phyloP scores from a whole-genome alignment of 2,113 vertebrate species.

The Pituophis catenifer region DNA sequence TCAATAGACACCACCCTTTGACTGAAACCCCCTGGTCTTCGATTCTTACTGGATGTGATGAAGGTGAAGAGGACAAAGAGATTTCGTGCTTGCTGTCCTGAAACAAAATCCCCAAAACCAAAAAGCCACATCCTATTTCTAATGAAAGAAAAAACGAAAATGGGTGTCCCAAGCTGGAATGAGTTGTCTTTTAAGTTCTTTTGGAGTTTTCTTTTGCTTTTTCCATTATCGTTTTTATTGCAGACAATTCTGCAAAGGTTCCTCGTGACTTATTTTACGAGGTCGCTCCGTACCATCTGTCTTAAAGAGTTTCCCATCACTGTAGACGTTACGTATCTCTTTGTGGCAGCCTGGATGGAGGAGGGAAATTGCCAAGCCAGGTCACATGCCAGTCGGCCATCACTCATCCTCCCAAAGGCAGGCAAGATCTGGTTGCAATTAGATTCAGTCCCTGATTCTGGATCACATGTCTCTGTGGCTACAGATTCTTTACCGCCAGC shows the following conservation, averaged over 20 bases:
- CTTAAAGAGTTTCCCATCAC: conserved; percentile 72
- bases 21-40: background rate
- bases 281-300: conserved; percentile 75
- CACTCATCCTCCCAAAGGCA: conserved; percentile 71
- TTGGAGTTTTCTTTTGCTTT: conserved; percentile 73
- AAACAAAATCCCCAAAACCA: background rate
- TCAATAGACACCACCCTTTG: background rate
- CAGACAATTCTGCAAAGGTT: conserved; percentile 72
- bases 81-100: background rate
- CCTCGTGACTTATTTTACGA: conserved; percentile 80
- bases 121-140: conserved; percentile 25
- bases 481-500: conserved; percentile 79
- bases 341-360: conserved; percentile 70
- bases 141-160: conserved; percentile 12
- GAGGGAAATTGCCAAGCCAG: conserved; percentile 71
- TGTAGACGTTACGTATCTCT: conserved; percentile 81
- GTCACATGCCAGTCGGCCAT: conserved; percentile 78
- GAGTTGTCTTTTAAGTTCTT: conserved; percentile 59
- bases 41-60: background rate
- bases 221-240: conserved; percentile 81
- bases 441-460: conserved; percentile 74
- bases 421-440: conserved; percentile 85
- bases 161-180: conserved; percentile 56
- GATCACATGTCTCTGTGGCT: conserved; percentile 71
- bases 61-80: background rate